phyloP scores from a whole-genome alignment of 1,140 invertebrate genomes.

The Platorchestia sp. region DNA sequence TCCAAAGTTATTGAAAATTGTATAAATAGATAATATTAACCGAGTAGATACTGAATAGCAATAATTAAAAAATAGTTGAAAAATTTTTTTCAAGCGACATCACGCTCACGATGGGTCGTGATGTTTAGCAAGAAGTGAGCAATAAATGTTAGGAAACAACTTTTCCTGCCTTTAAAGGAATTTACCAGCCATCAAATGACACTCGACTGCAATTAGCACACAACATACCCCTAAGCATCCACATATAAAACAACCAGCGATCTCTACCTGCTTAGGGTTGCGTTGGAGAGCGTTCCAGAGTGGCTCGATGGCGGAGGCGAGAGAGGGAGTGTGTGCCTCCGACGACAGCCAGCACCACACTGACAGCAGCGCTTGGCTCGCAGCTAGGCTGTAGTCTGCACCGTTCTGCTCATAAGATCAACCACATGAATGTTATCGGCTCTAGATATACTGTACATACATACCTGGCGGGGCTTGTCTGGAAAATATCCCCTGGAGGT shows the following conservation, averaged over 20 bases:
- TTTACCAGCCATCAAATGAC: not conserved
- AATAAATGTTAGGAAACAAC: no score
- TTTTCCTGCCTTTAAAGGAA: no score
- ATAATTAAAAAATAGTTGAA: no score
- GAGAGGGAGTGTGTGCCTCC: not conserved
- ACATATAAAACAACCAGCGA: not conserved
- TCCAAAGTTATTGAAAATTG: no score
- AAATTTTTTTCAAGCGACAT: no score
- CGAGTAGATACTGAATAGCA: no score
- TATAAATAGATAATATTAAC: no score
- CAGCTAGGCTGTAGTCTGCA: not conserved
- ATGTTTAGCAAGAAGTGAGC: no score
- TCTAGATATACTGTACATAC: no score
- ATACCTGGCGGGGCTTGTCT: no score
- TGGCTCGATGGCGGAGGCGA: not conserved
- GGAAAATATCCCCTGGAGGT: no score
- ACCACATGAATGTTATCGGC: not conserved
- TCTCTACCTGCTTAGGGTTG: slow-evolving; percentile 19
- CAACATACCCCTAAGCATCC: not conserved
- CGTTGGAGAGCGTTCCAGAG: slow-evolving; percentile 1
- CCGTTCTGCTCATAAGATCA: not conserved
- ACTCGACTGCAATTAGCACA: not conserved
- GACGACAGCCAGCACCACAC: slow-evolving; percentile 34
- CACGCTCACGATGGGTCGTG: no score
- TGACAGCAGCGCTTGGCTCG: slow-evolving; percentile 19